phyloP scores from a whole-genome alignment of 53 echinoderm and acorn worm species.

The Temnopleurus reevesii region DNA sequence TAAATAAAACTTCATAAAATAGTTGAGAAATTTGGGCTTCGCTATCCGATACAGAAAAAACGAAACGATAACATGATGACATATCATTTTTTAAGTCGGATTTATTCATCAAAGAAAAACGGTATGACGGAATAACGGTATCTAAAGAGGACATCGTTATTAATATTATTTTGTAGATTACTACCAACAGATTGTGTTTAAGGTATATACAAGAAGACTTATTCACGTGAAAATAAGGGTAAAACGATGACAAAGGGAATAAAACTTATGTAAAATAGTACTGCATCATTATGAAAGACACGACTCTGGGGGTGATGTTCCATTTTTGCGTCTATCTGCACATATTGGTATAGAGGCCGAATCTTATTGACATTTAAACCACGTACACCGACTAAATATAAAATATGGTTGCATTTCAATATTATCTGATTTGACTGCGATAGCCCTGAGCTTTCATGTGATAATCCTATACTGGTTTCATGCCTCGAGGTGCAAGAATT shows the following conservation, averaged over 20 bases:
- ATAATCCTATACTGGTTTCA: background rate
- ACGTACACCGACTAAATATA: background rate
- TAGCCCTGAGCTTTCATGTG: background rate
- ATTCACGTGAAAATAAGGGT: background rate
- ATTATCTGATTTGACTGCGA: background rate
- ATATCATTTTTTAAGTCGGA: background rate
- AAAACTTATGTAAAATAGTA: too few relatives aligned
- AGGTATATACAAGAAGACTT: background rate
- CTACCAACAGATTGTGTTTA: too few relatives aligned
- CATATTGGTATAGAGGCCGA: background rate
- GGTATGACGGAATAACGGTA: too few relatives aligned
- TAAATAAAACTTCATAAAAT: too few relatives aligned
- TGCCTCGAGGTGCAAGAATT: conserved; percentile 6
- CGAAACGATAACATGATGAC: background rate
- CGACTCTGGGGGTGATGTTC: background rate
- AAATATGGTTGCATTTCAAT: background rate
- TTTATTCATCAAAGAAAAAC: background rate
- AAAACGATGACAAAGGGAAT: background rate
- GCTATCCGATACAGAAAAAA: background rate
- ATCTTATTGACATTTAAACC: background rate
- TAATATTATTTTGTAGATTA: too few relatives aligned
- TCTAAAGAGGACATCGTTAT: too few relatives aligned
- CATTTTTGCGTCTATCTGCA: background rate
- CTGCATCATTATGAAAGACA: too few relatives aligned
- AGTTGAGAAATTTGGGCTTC: too few relatives aligned